phyloP scores from a whole-genome alignment of 2,888 invertebrate genomes.

The Epiblema foenella region DNA sequence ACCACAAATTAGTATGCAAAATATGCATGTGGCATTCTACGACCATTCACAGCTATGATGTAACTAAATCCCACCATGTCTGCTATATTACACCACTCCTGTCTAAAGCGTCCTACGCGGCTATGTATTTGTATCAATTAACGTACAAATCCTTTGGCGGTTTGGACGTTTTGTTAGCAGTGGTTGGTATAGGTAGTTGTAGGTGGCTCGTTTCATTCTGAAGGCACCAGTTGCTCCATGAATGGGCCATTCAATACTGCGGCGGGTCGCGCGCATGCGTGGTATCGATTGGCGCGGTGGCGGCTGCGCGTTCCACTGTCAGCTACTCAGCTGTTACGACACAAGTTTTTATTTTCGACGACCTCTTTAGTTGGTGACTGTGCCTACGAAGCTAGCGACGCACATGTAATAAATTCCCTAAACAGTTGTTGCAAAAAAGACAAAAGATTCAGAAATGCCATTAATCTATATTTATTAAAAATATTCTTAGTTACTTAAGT shows the following conservation, averaged over 20 bases:
- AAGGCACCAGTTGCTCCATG: slow-evolving; percentile 75
- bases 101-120: background rate
- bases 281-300: slow-evolving; percentile 64
- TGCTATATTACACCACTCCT: background rate
- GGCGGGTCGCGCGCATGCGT: slow-evolving; percentile 62
- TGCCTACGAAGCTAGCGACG: too few relatives aligned
- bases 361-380: too few relatives aligned
- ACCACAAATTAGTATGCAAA: slow-evolving; percentile 4
- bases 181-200: slow-evolving; percentile 49
- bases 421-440: too few relatives aligned
- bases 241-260: slow-evolving; percentile 77
- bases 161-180: background rate
- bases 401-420: too few relatives aligned
- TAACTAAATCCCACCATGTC: background rate
- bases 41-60: slow-evolving; percentile 5
- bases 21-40: background rate
- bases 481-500: too few relatives aligned
- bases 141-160: background rate
- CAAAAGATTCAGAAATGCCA: too few relatives aligned
- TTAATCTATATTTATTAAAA: too few relatives aligned
- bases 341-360: background rate
- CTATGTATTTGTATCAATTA: background rate
- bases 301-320: slow-evolving; percentile 46
- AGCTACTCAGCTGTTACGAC: background rate
- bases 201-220: slow-evolving; percentile 63